Evolutionary conservation across 2,113 vertebrate genomes (phyloP).

Genomic region (Beaufortia kweichowensis): DNA sequence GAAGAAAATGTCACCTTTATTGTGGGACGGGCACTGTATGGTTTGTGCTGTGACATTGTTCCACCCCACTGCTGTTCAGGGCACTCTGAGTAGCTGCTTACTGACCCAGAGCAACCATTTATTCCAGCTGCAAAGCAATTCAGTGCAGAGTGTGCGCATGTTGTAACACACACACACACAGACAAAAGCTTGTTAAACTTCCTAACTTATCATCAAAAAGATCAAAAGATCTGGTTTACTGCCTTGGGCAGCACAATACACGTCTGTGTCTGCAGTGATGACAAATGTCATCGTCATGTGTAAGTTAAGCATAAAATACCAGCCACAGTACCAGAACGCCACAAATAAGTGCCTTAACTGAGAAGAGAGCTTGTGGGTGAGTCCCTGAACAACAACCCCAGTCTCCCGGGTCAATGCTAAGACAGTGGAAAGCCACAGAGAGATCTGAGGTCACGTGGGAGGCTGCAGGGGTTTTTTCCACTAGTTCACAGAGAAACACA

Average conservation of each 20-base stretch:
- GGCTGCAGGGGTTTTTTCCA: slow-evolving; percentile 52
- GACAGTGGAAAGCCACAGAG: slow-evolving; percentile 67
- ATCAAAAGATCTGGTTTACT: not conserved
- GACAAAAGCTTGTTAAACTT: not conserved
- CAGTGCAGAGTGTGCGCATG: slow-evolving; percentile 18
- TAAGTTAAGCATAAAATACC: not conserved
- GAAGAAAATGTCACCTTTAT: slow-evolving; percentile 65
- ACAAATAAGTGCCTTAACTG: not conserved
- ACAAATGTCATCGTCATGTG: slow-evolving; percentile 5
- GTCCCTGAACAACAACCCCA: slow-evolving; percentile 47
- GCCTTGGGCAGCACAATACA: slow-evolving; percentile 19
- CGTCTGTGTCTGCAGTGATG: not conserved
- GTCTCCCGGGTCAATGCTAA: slow-evolving; percentile 57
- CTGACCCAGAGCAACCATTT: slow-evolving; percentile 68
- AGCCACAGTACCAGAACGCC: slow-evolving; percentile 1
- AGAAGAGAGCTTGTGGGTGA: slow-evolving; percentile 21
- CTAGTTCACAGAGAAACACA: slow-evolving; percentile 37
- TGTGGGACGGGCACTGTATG: slow-evolving; percentile 56
- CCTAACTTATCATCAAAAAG: slow-evolving; percentile 4
- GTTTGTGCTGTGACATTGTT: slow-evolving; percentile 68
- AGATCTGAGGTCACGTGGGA: slow-evolving; percentile 67
- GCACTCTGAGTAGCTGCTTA: slow-evolving; percentile 66
- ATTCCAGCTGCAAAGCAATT: slow-evolving; percentile 65
- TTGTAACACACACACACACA: not conserved
- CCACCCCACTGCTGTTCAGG: slow-evolving; percentile 69